phyloP scores from a whole-genome alignment of 2,888 invertebrate species.

The Lithophane semibrunnea region DNA sequence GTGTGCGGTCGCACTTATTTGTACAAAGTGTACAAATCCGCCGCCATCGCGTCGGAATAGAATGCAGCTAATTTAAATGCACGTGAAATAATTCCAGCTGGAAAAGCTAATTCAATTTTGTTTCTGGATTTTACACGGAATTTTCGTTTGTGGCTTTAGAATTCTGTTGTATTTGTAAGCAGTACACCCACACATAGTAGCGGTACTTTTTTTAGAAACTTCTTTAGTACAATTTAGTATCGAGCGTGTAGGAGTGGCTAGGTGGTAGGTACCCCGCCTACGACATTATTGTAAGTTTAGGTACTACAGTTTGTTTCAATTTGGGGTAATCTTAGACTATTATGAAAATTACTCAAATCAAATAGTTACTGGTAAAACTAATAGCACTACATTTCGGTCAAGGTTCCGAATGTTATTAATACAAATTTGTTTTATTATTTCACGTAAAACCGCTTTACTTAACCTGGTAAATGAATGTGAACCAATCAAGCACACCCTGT shows the following conservation, averaged over 20 bases:
- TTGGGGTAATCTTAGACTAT: constrained; percentile 7
- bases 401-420: constrained; percentile 7
- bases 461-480: constrained; percentile 15
- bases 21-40: constrained; percentile 21
- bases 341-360: constrained; percentile 31
- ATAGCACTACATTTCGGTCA: constrained; percentile 16
- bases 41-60: constrained; percentile 14
- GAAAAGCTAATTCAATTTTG: constrained; percentile 50
- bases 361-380: constrained; percentile 22
- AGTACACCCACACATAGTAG: not conserved
- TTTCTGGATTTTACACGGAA: constrained; percentile 20
- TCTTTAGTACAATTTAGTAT: not conserved
- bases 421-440: constrained; percentile 24
- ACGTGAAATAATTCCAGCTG: constrained; percentile 45
- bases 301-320: constrained; percentile 6
- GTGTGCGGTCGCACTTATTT: constrained; percentile 43
- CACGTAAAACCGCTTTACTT: not conserved
- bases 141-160: constrained; percentile 20
- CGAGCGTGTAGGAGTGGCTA: not conserved
- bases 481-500: constrained; percentile 5
- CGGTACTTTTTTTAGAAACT: not conserved
- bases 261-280: not conserved
- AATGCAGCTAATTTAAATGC: constrained; percentile 51
- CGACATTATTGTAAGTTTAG: constrained; percentile 1
- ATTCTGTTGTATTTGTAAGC: constrained; percentile 2